Conservation (phyloP, 2,113 vertebrate species). For the Talpa occidentalis region DNA sequence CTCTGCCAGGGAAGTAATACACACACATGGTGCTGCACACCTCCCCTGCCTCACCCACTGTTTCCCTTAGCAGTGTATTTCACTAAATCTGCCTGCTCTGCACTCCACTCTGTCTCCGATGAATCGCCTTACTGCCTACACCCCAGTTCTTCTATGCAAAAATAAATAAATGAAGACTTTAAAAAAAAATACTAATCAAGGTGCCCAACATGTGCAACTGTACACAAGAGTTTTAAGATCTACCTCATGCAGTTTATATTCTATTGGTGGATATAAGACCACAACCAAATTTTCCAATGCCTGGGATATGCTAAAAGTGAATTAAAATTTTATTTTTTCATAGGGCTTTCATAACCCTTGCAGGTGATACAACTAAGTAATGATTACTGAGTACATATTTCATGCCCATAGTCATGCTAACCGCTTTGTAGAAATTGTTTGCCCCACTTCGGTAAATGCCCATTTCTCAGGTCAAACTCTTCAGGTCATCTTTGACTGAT, state of each 20-base stretch:
- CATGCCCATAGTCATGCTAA: neutral
- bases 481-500: neutral
- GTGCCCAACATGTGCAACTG: neutral
- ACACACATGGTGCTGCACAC: no score
- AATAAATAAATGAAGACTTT: no score
- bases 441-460: neutral
- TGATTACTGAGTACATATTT: neutral
- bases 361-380: neutral
- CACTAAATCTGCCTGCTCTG: no score
- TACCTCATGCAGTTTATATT: neutral
- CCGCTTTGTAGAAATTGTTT: neutral
- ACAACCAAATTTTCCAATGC: neutral
- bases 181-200: conserved; percentile 11
- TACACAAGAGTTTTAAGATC: neutral
- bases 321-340: neutral
- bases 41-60: no score
- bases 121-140: no score
- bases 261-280: neutral
- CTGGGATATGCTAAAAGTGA: neutral
- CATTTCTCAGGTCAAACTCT: neutral
- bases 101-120: no score
- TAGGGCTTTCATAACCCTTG: neutral
- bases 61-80: no score
- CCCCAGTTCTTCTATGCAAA: no score
- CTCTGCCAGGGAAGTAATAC: no score